phyloP scores from a whole-genome alignment of 2,797 vertebrate genomes.

The Saxicola maurus region DNA sequence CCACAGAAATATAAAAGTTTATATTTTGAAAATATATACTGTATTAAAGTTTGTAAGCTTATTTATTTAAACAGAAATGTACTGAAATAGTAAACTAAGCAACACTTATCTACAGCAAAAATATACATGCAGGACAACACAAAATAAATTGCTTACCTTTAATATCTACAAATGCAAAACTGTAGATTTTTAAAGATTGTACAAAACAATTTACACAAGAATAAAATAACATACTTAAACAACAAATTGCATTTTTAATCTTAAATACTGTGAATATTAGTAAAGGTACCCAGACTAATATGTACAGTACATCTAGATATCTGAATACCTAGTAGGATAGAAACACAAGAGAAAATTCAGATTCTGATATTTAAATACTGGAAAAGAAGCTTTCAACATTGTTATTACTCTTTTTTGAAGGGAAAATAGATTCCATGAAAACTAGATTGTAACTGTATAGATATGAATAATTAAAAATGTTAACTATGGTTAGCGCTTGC shows the following conservation, averaged over 20 bases:
- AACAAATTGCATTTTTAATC: slow-evolving; percentile 75
- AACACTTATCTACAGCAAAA: slow-evolving; percentile 86
- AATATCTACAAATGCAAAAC: slow-evolving; percentile 83
- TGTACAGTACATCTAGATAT: slow-evolving; percentile 70
- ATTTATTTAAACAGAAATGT: slow-evolving; percentile 74
- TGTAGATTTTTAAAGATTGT: slow-evolving; percentile 77
- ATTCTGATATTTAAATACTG: slow-evolving; percentile 69
- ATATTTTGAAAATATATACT: slow-evolving; percentile 87
- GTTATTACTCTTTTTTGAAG: slow-evolving; percentile 53
- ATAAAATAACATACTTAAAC: slow-evolving; percentile 78
- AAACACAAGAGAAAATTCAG: slow-evolving; percentile 58
- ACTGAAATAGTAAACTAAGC: slow-evolving; percentile 76
- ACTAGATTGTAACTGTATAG: slow-evolving; percentile 62
- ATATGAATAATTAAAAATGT: slow-evolving; percentile 63
- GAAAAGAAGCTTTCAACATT: slow-evolving; percentile 59
- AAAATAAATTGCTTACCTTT: slow-evolving; percentile 74
- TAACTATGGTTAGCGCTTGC: slow-evolving; percentile 59
- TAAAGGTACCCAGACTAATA: slow-evolving; percentile 79
- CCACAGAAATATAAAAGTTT: slow-evolving; percentile 90
- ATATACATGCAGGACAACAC: slow-evolving; percentile 87
- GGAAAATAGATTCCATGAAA: slow-evolving; percentile 65
- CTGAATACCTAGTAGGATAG: slow-evolving; percentile 58
- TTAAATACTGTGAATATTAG: slow-evolving; percentile 84
- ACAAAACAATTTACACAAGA: slow-evolving; percentile 83
- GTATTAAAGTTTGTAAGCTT: slow-evolving; percentile 80